These are phyloP conservation scores for Dermatemys mawii DNA, from an alignment of 2,113 vertebrate species.

Conservation along the genomic window DNA sequence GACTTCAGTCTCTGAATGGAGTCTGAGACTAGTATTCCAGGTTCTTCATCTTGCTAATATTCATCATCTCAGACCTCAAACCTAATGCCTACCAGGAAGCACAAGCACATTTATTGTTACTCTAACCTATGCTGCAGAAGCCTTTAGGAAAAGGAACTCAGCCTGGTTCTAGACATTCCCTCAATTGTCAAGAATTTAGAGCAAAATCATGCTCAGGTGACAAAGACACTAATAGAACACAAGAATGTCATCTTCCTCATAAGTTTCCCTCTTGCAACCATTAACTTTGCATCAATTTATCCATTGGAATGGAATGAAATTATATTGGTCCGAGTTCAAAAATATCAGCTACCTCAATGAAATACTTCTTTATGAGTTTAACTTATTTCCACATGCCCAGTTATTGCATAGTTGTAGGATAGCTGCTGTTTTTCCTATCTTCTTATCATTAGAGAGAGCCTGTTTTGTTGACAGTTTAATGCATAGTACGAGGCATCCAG, in stretches of 20 bases:
- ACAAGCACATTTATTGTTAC: not conserved
- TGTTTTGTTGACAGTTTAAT: not conserved
- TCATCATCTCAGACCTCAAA: fast-evolving
- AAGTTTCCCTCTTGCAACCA: not conserved
- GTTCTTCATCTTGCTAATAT: not conserved
- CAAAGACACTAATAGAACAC: fast-evolving
- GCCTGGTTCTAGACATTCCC: not conserved
- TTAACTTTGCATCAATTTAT: fast-evolving
- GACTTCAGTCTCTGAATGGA: fast-evolving
- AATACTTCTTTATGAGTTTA: not conserved
- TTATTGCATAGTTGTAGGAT: not conserved
- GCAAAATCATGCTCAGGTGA: fast-evolving
- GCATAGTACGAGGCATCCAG: not conserved
- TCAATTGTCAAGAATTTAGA: not conserved
- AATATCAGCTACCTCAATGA: not conserved
- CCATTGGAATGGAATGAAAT: not conserved
- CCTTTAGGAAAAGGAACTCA: not conserved
- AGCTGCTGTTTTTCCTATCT: not conserved
- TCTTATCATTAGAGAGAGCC: not conserved
- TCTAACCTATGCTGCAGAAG: not conserved
- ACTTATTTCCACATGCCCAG: slow-evolving; percentile 4
- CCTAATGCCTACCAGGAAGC: not conserved
- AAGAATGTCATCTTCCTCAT: fast-evolving
- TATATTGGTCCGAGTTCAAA: not conserved
- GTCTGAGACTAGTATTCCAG: not conserved